Percentiles rank a stretch among this genome's conserved stretches.
Conservation (phyloP, 1,140 invertebrate genomes). For the Cepaea nemoralis region DNA sequence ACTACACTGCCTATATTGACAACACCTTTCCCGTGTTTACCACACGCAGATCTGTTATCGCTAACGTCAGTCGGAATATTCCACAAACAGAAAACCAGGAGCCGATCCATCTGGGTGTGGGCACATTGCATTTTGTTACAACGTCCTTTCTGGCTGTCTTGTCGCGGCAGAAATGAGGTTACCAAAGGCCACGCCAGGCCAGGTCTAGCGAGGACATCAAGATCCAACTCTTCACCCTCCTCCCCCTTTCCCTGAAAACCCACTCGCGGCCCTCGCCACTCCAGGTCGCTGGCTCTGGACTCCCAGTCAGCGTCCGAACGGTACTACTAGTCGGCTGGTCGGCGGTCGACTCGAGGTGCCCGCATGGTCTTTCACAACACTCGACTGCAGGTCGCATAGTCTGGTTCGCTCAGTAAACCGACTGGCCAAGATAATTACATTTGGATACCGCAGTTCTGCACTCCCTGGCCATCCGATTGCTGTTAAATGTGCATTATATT, state of each 20-base stretch:
- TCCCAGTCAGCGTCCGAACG: not conserved
- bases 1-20: too few species aligned
- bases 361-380: not conserved
- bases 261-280: slow-evolving; percentile 4
- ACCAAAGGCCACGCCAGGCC: not conserved
- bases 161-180: not conserved
- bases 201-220: not conserved
- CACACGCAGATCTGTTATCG: too few species aligned
- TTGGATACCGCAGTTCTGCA: not conserved
- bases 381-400: too few species aligned
- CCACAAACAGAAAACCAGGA: too few species aligned
- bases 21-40: too few species aligned
- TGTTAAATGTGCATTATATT: too few species aligned
- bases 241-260: not conserved
- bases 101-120: too few species aligned
- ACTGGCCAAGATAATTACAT: not conserved
- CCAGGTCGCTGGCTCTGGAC: not conserved
- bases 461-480: too few species aligned
- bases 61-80: too few species aligned
- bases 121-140: not conserved
- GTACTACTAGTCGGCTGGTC: slow-evolving; percentile 8
- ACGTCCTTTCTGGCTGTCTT: not conserved
- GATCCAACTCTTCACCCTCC: not conserved
- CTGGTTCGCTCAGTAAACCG: not conserved
- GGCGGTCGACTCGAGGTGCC: not conserved